Base-by-base conservation (phyloP, 2,113 vertebrate genomes). In the Bungarus multicinctus region DNA sequence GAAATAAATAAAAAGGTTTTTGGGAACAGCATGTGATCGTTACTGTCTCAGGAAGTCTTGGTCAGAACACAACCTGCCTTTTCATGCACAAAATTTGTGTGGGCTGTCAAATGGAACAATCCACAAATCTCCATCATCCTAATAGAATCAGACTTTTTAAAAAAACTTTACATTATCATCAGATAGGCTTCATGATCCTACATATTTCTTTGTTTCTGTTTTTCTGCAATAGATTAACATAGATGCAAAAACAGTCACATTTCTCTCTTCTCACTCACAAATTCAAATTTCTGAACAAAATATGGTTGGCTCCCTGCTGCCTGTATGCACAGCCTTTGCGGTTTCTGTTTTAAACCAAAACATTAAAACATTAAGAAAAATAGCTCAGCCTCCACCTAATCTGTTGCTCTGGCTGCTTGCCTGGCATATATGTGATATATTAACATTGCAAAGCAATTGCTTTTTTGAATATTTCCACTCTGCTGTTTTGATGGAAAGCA, bases 301-400 rank as follows among this genome's bases (percentile, higher is more conserved):
- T 81, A 45, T 81, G 39, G 64, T 18, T 14, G 18, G 30, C 3
- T 23, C 47, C 25, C 91, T 34, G 1, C 20, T 93, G 87, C 20
- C 60, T 92, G 45, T 55, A 16, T 89, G 11, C 45, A 34, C 45
- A 91, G 39, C 5, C 81, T 47, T 91, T 88, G 64, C 7, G 93
- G 85, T 90, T 64, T 90, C 43, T 18, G 47, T 87, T 89, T 93
- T 94, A 89, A 93, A 54, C 25, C 85, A 92, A 95, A 95, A 91
- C 89, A 89, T 91, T 90, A 90, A 89, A 93, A 54, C 69, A 89
- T 34, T 85, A 34, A 74, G 27, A 20, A 60, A 89, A 54, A 34
- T 57, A n/a, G 89, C 45, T 92, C 69, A 86, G 69, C 69, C 50
- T 91, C 30, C 88, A 58, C 52, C 23, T 95, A 60, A 95, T 93